Base-by-base conservation (phyloP, 2,888 invertebrate genomes). In the Spodoptera picta region DNA sequence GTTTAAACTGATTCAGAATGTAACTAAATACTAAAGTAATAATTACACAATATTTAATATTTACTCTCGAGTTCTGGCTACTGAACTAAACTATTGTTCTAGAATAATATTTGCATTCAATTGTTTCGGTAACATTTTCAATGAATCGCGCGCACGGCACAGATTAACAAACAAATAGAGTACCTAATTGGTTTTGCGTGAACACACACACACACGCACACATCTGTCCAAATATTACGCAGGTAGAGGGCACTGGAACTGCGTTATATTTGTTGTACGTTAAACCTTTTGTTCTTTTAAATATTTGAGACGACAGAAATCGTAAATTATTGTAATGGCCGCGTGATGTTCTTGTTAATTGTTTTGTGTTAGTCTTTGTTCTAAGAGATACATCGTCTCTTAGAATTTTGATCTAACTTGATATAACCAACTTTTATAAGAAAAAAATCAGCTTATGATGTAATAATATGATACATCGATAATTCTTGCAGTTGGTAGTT, bases 51-150 rank as follows among this genome's bases (percentile, higher is more conserved):
- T 43, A 53, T 11, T 9, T 23, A 10, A 47, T 73, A 60, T 72
- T 73, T 74, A 73, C 60, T 14, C 58, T 52, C 54, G 48, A 51
- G 36, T 41, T 60, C 59, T 54, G 56, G 60, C 53, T 45, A 57
- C 27, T 47, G 43, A 19, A 14, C 14, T 48, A 64, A 27, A 27
- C 68, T 54, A 52, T 69, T 48, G 60, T 36, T 36, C 36, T 7
- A 23, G 64, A 55, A 60, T 42, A 2, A 31, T 69, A 60, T 72
- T 73, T 73, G 69, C 60, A 69, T 72, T 36, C 36, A n/a, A 49
- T 14, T 69, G 51, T 70, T 69, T 59, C 44, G 11, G 10, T 63
- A 64, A 57, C 66, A 61, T 62, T 65, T 52, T 57, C 57, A 65
- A 62, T 65, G 46, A 62, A 61, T 60, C 31, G 65, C 60, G 48